Percentiles rank a stretch among this genome's conserved stretches.
Evolutionary conservation across 2,113 vertebrate species (phyloP).

Genomic region (Myotis brandtii): DNA sequence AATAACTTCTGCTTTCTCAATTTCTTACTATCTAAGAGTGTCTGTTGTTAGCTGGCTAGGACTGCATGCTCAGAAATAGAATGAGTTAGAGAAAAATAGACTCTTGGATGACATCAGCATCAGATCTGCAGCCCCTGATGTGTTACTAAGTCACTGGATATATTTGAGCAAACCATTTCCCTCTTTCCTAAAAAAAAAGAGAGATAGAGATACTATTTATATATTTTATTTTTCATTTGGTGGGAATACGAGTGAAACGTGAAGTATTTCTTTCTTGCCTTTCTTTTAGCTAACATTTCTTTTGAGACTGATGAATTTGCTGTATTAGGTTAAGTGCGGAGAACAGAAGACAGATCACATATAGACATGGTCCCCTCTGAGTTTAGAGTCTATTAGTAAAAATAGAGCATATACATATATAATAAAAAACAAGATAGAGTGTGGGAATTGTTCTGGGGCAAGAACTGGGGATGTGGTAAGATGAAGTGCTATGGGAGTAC

Average conservation of each 20-base stretch:
- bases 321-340: background rate
- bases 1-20: background rate
- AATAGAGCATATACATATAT: background rate
- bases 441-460: background rate
- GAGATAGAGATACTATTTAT: background rate
- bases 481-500: background rate
- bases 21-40: background rate
- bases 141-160: background rate
- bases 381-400: background rate
- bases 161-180: background rate
- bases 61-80: background rate
- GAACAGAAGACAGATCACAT: background rate
- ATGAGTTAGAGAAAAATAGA: background rate
- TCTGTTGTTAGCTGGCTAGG: background rate
- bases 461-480: accelerated
- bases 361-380: background rate
- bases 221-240: background rate
- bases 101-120: background rate
- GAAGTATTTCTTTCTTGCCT: background rate
- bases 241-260: background rate
- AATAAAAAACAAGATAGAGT: background rate
- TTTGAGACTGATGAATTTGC: background rate
- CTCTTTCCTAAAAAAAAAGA: background rate
- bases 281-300: background rate
- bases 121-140: background rate